phyloP scores from a whole-genome alignment of 2,113 vertebrate species.

The Taurulus bubalis region DNA sequence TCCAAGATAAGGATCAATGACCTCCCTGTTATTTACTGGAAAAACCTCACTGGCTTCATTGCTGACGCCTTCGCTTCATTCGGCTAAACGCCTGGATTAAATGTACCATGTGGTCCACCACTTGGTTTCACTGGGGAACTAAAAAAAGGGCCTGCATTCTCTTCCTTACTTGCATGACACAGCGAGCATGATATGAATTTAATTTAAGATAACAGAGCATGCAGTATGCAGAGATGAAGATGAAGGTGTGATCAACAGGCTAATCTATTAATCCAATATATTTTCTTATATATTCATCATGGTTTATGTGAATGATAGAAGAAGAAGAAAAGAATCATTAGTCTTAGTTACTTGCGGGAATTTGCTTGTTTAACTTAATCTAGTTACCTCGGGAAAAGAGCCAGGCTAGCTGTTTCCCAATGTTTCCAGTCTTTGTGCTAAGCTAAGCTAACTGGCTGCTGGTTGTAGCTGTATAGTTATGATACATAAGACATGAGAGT shows the following conservation, averaged over 20 bases:
- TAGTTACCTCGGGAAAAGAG: not conserved
- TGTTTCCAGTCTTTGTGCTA: not conserved
- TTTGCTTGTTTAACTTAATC: not conserved
- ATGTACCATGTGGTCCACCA: conserved; percentile 17
- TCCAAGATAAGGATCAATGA: conserved; percentile 33
- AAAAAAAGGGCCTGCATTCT: not conserved
- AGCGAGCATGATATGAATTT: not conserved
- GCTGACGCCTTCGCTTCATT: not conserved
- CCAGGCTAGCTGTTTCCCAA: not conserved
- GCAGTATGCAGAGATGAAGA: not conserved
- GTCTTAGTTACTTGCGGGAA: not conserved
- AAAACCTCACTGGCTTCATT: conserved; percentile 4
- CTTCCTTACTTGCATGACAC: not conserved
- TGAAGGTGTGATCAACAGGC: not conserved
- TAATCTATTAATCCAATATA: not conserved
- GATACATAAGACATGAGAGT: not conserved
- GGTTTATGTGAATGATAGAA: not conserved
- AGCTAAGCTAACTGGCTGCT: not conserved
- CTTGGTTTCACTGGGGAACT: not conserved
- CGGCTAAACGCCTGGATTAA: conserved; percentile 14
- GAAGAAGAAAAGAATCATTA: not conserved
- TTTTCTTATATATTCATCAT: not conserved
- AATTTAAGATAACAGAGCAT: not conserved
- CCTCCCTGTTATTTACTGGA: not conserved
- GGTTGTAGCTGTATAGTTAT: not conserved